Base-by-base conservation (phyloP, 2,888 invertebrate genomes). In the Rhorus exstirpatorius region DNA sequence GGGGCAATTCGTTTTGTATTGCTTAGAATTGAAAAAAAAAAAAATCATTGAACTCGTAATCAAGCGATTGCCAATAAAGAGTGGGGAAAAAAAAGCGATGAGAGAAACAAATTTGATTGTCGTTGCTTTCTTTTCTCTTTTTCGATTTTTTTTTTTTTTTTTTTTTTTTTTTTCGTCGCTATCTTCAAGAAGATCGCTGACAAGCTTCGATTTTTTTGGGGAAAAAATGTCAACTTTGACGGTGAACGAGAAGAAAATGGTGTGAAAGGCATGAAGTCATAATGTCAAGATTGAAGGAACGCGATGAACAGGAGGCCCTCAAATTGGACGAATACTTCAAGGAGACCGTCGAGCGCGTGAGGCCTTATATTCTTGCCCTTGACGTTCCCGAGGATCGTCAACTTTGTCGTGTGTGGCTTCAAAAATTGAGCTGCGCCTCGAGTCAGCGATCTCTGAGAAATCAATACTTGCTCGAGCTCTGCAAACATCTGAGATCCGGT, bases 321-420 rank as follows among this genome's bases (percentile, higher is more conserved):
- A 87, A 87, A 75, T 81, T 91, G 71, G 91, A 92, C 35, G 89
- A 90, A 77, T 74, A 78, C 21, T 92, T 89, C 63, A 89, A 89
- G 58, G 86, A 90, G 21, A 88, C 86, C n/a, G 46, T 91, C 55
- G 53, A 83, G 0, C 77, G 82, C 58, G 83, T 89, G 10, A 88
- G 86, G 49, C 89, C 90, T 3, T 86, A 89, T 38, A 82, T 91
- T 51, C 41, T 89, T 41, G 74, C 77, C 10, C 76, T 91, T 10
- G 83, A 35, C 41, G 82, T 83, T 4, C 82, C 85, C 0, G 38
- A 86, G 2, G 80, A 77, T 6, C 85, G 87, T 0, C 79, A 86
- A 8, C 84, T 91, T 4, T 92, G 90, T 70, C 85, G 86, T 61
- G 70, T 87, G 26, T 93, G 93, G 93, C 79, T 92, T 1, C 87